phyloP scores from a whole-genome alignment of 2,888 invertebrate species.

The Cerastoderma edule region DNA sequence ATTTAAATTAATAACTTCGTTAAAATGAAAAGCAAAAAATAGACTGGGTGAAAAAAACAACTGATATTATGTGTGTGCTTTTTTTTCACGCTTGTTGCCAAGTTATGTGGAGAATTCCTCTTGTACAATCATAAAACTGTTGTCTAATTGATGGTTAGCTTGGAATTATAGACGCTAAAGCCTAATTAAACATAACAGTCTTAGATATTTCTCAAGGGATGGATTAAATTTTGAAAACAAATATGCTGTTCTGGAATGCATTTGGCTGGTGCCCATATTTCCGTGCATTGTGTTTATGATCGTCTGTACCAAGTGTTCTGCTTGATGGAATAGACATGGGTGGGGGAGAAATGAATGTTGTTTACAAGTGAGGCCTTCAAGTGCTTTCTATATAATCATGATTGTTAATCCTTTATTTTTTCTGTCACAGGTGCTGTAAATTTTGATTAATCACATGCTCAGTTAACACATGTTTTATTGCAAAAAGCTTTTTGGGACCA shows the following conservation, averaged over 20 bases:
- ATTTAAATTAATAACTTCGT: conserved; percentile 42
- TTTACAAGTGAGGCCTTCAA: conserved; percentile 1
- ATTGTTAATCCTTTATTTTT: conserved; percentile 13
- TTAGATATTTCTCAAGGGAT: conserved; percentile 22
- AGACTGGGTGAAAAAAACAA: background rate
- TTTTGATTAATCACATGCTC: conserved; percentile 16
- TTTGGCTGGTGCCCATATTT: conserved; percentile 17
- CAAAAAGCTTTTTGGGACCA: conserved; percentile 10
- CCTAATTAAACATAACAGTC: conserved; percentile 17
- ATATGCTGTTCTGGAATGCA: conserved; percentile 17
- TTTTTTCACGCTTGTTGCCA: conserved; percentile 39
- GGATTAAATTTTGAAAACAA: conserved; percentile 42
- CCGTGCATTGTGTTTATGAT: conserved; percentile 4
- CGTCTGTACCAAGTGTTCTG: background rate
- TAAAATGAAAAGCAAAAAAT: conserved; percentile 31
- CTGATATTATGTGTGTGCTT: conserved; percentile 14
- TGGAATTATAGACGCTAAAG: conserved; percentile 25
- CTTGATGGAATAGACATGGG: background rate
- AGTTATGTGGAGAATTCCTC: conserved; percentile 46
- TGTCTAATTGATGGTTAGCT: conserved; percentile 28
- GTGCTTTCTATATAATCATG: background rate
- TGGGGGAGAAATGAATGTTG: conserved; percentile 9
- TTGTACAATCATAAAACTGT: conserved; percentile 23
- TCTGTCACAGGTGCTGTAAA: conserved; percentile 16
- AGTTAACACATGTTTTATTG: conserved; percentile 12